A percentile compares a stretch with the other conserved stretches of the same genome.
These are phyloP conservation scores for Seira ritae DNA, from an alignment of 2,888 invertebrate genomes.

Conservation along the genomic window DNA sequence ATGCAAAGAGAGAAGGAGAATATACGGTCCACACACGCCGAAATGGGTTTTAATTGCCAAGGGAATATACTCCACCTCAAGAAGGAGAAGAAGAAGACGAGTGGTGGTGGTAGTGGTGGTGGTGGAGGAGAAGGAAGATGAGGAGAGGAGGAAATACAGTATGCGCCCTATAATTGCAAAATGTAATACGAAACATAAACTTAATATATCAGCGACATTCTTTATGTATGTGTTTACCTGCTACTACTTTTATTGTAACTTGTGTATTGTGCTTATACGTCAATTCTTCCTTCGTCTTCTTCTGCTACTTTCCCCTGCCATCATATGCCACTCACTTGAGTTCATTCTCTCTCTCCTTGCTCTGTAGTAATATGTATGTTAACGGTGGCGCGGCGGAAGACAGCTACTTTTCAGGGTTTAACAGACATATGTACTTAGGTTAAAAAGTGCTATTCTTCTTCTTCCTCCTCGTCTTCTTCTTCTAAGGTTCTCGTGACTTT, in stretches of 20 bases:
- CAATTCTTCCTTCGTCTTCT: constrained; percentile 25
- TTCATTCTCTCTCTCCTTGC: constrained; percentile 14
- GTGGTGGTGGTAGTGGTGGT: no score
- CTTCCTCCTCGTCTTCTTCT: neutral
- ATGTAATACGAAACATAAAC: constrained; percentile 1
- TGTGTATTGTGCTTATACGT: constrained; percentile 3
- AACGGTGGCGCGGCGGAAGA: constrained; percentile 22
- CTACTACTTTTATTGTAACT: neutral
- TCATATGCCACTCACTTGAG: constrained; percentile 27
- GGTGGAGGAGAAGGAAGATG: constrained; percentile 12
- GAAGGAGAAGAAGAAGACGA: constrained; percentile 52
- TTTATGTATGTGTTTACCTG: neutral
- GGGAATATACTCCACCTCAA: constrained; percentile 72
- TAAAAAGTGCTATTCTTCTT: constrained; percentile 10
- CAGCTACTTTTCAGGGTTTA: constrained; percentile 38
- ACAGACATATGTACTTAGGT: constrained; percentile 13
- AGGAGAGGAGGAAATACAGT: constrained; percentile 10
- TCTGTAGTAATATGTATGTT: constrained; percentile 23
- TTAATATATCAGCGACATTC: neutral
- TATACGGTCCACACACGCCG: constrained; percentile 57
- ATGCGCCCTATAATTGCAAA: neutral
- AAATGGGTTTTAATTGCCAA: constrained; percentile 73
- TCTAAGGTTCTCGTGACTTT: constrained; percentile 32
- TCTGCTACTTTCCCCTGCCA: constrained; percentile 22
- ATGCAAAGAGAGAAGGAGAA: constrained; percentile 74